Evolutionary conservation across 2,113 vertebrate genomes (phyloP), one percentile per base, ranked within the genome.

Genomic region (Xenopus tropicalis): DNA sequence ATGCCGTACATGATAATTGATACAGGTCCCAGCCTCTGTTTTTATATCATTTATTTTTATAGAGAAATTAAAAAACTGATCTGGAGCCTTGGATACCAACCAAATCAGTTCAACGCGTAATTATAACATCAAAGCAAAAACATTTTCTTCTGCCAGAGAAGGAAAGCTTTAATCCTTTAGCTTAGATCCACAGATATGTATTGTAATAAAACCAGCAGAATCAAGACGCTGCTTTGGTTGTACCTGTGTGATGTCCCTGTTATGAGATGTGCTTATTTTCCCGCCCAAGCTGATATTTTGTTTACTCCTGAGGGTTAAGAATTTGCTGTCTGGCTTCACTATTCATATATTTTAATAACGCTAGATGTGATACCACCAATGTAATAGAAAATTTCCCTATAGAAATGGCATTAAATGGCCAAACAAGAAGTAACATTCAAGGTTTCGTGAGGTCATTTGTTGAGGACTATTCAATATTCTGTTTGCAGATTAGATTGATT

Each of bases 121-220:
- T 74, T 74, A 74, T 74, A 68, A 61, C 72, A 68, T 74, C 65
- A 74, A 74, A 74, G 65, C 16, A 62, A 67, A 73, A 57, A 62
- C 17, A 68, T 37, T 68, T 19, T 68, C 46, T 74, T 74, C 56
- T 37, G 22, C 29, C 59, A 29, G 44, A 61, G 57, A 74, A 37
- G 6, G 44, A 43, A 61, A 21, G 46, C 61, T 69, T 74, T 52
- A 74, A 74, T 74, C 57, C 13, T 56, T 61, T 51, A 11, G 42
- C 52, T 69, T 43, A 69, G 57, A 54, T 74, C 25, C 61, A 29
- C 44, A 42, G 65, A 74, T 74, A 51, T 20, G 44, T 24, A 69
- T 54, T 74, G 65, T 74, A 24, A 74, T 61, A 57, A 74, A 67
- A 61, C 61, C 61, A 25, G 61, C 14, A 51, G 62, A 37, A 65